A percentile compares a stretch with the other conserved stretches of the same genome.
These are phyloP conservation scores for Limosa lapponica DNA, from an alignment of 2,797 vertebrate species.

Conservation along the genomic window DNA sequence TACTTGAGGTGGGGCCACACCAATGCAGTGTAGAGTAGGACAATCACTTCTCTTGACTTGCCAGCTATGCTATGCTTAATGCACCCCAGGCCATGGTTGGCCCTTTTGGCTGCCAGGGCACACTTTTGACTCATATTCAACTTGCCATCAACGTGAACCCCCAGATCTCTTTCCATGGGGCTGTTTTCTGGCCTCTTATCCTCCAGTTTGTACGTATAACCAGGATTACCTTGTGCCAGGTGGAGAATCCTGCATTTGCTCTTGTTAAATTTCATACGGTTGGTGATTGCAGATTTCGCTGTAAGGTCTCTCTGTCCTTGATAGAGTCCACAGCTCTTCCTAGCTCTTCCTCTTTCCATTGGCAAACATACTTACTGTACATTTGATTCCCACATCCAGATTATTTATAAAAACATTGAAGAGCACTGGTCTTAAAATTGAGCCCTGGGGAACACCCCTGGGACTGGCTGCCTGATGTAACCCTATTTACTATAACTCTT, in stretches of 20 bases:
- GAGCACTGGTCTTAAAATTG: neutral
- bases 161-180: neutral
- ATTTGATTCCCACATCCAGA: neutral
- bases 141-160: neutral
- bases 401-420: neutral
- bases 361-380: neutral
- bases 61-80: neutral
- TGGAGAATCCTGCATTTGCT: neutral
- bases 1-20: too few relatives aligned
- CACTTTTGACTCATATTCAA: neutral
- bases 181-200: neutral
- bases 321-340: neutral
- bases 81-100: too few relatives aligned
- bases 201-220: neutral
- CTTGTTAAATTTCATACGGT: neutral
- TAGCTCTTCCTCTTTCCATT: neutral
- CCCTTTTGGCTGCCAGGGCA: neutral
- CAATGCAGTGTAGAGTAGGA: neutral
- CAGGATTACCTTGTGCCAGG: neutral
- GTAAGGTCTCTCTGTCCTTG: neutral
- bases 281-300: neutral
- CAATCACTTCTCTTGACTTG: fast-evolving
- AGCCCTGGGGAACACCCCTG: neutral
- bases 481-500: neutral
- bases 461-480: neutral